Conservation (phyloP, 23 tunicate species). For the Trididemnum clinides region DNA sequence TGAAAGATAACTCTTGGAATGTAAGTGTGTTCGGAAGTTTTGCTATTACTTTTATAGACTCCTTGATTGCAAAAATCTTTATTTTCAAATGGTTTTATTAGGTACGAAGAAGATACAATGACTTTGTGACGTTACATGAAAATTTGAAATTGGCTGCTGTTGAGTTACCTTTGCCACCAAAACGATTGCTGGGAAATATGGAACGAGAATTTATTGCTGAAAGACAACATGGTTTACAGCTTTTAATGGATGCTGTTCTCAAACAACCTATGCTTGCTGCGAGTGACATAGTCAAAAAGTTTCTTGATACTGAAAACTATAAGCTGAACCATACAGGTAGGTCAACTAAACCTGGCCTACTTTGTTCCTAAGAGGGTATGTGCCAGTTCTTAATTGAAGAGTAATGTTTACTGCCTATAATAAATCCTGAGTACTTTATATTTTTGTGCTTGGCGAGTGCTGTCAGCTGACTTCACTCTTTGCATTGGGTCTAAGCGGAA, state of each 20-base stretch:
- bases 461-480: too few species aligned
- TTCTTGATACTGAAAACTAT: slow-evolving; percentile 71
- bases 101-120: slow-evolving; percentile 85
- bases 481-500: too few species aligned
- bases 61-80: slow-evolving; percentile 73
- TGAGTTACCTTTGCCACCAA: slow-evolving; percentile 83
- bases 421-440: too few species aligned
- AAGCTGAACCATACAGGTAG: slow-evolving; percentile 65
- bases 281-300: slow-evolving; percentile 74
- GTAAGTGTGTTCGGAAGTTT: slow-evolving; percentile 83
- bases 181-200: slow-evolving; percentile 89
- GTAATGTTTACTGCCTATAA: too few species aligned
- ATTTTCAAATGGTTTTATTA: slow-evolving; percentile 47
- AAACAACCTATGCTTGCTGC: slow-evolving; percentile 80
- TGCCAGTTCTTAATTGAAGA: too few species aligned
- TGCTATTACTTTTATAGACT: slow-evolving; percentile 71
- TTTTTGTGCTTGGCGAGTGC: too few species aligned
- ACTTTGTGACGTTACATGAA: slow-evolving; percentile 82
- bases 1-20: slow-evolving; percentile 84
- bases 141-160: slow-evolving; percentile 69
- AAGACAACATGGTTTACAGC: slow-evolving; percentile 77
- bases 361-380: too few species aligned
- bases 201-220: slow-evolving; percentile 93
- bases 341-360: neutral
- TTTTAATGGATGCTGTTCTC: slow-evolving; percentile 53